Percentiles rank a stretch among this genome's conserved stretches.
Evolutionary conservation across 2,113 vertebrate species (phyloP).

Genomic region (Serilophus lunatus): DNA sequence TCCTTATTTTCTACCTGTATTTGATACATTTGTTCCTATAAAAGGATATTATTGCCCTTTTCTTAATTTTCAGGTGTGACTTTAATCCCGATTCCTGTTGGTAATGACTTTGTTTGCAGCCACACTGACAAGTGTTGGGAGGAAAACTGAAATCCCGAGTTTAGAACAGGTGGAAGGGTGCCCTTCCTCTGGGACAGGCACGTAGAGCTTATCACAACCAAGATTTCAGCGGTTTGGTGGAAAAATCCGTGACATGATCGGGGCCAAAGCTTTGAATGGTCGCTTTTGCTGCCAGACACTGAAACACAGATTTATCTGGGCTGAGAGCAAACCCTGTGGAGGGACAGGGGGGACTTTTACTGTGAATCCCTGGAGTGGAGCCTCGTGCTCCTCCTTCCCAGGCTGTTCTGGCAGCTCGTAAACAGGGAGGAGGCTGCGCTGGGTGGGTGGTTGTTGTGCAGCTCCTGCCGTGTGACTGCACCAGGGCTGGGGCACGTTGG

Average conservation of each 20-base stretch:
- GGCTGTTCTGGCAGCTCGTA: background rate
- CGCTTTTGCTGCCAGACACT: too few relatives aligned
- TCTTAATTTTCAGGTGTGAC: background rate
- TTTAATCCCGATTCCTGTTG: background rate
- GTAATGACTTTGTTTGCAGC: background rate
- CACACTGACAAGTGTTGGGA: background rate
- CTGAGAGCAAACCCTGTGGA: accelerated
- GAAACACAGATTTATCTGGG: background rate
- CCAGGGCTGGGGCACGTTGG: background rate
- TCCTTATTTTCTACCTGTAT: background rate
- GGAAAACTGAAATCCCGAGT: background rate
- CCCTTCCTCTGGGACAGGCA: accelerated
- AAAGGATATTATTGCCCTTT: background rate
- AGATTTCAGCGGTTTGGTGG: background rate
- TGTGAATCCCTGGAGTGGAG: accelerated
- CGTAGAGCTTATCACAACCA: background rate
- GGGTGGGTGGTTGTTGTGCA: background rate
- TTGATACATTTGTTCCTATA: background rate
- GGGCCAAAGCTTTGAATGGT: background rate
- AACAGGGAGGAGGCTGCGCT: background rate
- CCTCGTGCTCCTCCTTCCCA: background rate
- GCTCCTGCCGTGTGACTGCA: background rate
- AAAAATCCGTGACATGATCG: accelerated
- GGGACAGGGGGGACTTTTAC: background rate
- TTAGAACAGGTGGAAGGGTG: background rate